Base-by-base conservation (phyloP, 2,113 vertebrate species). In the Epinephelus cyanopodus region DNA sequence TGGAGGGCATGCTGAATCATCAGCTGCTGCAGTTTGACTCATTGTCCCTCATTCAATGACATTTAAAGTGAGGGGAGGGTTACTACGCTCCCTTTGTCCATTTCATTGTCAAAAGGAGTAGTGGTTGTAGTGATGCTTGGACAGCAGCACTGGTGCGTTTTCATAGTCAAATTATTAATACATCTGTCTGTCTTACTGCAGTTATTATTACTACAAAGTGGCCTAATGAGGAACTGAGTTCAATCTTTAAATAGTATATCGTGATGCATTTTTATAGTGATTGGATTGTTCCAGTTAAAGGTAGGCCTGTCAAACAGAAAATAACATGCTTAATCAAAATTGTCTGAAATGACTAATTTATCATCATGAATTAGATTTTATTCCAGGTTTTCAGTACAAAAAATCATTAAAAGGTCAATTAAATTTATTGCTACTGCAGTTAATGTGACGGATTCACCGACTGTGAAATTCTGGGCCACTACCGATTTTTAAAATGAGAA, bases 1-100 rank as follows among this genome's bases (percentile, higher is more conserved):
- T 74, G 63, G 69, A 78, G 67, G 68, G 6, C 64, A 53, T 60
- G 70, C 62, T 87, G 87, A 85, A 85, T 90, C 87, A 78, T 77
- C 68, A 79, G 73, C 72, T 67, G 75, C 83, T 83, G 78, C 71
- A 66, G 64, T 87, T 85, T 79, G 77, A 84, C 66, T 89, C 58
- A 68, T 79, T 81, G 64, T 72, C 53, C 10, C 39, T 27, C 60
- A 69, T 56, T 76, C 62, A 84, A 27, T 57, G 69, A 78, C 61
- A 54, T 61, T 77, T 50, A 74, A 75, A 52, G 57, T 19, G 47
- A 63, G 5, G 23, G 64, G 45, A 11, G 53, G 14, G 61, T 33
- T 72, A 37, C 56, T 37, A 21, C 4, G 2, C 53, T 50, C 42
- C 60, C 74, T 71, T 42, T 66, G 42, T 86, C 37, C 11, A 45